These are phyloP conservation scores for Dichetophora obliterata DNA, from an alignment of 2,888 invertebrate genomes.

Conservation along the genomic window DNA sequence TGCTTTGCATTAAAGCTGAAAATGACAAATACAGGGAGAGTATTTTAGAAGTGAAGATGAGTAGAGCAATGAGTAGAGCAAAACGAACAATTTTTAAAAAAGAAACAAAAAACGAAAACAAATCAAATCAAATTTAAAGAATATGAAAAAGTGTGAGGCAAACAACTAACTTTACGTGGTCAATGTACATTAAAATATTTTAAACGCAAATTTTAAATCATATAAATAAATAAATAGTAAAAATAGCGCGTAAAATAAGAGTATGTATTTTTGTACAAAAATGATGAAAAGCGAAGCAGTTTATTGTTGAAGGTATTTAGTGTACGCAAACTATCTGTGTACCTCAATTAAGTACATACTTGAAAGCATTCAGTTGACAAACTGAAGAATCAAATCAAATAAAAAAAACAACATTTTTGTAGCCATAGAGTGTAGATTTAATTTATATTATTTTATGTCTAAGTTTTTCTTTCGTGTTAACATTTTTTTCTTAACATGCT, in stretches of 20 bases:
- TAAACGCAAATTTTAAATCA: neutral
- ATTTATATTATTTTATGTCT: neutral
- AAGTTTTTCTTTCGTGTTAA: neutral
- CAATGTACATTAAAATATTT: conserved; percentile 26
- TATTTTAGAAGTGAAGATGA: neutral
- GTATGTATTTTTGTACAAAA: conserved; percentile 36
- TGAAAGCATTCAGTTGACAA: neutral
- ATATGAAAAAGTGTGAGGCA: neutral
- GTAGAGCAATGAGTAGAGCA: too few species aligned
- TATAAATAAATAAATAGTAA: neutral
- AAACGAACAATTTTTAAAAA: too few species aligned
- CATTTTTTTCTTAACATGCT: neutral
- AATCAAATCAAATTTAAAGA: too few species aligned
- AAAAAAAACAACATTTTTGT: neutral
- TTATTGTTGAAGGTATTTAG: conserved; percentile 1
- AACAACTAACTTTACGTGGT: neutral
- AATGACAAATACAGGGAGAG: conserved; percentile 21
- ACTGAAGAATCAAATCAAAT: neutral
- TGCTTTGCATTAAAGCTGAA: neutral
- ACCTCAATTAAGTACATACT: too few species aligned
- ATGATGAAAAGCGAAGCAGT: neutral
- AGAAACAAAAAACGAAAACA: neutral
- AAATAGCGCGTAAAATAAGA: conserved; percentile 12
- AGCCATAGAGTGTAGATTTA: neutral
- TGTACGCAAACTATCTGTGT: neutral